phyloP scores from a whole-genome alignment of 2,113 vertebrate species.

The Willisornis vidua region DNA sequence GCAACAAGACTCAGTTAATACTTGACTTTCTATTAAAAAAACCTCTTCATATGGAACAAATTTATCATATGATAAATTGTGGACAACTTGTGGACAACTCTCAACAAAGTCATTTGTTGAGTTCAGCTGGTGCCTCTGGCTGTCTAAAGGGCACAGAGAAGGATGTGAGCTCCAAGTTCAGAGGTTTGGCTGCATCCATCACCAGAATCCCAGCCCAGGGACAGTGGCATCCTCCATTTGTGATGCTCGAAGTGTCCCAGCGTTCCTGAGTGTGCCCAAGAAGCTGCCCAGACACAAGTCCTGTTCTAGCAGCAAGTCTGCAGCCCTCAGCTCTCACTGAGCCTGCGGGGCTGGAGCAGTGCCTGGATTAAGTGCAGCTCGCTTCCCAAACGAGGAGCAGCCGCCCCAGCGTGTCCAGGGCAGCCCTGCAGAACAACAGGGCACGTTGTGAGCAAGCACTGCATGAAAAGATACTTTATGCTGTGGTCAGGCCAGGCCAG shows the following conservation, averaged over 20 bases:
- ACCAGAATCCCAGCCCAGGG: background rate
- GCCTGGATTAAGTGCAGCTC: background rate
- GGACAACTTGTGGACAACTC: background rate
- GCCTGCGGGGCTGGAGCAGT: background rate
- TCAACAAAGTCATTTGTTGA: background rate
- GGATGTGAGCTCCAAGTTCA: background rate
- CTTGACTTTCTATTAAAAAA: background rate
- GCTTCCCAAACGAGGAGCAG: background rate
- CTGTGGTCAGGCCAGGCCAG: background rate
- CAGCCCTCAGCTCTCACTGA: background rate
- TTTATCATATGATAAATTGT: background rate
- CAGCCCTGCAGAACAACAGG: background rate
- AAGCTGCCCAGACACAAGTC: background rate
- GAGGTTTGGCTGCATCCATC: background rate
- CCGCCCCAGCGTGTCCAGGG: background rate
- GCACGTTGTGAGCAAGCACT: background rate
- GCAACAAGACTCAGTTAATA: background rate
- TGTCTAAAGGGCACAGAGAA: background rate
- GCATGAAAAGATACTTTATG: background rate
- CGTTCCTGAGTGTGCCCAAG: background rate
- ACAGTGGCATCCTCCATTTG: rapidly evolving
- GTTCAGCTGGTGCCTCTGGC: background rate
- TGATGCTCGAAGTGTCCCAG: background rate
- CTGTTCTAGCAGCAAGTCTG: background rate
- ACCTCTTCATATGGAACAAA: background rate